phyloP scores from a whole-genome alignment of 2,888 invertebrate species.

The Apoderus coryli region DNA sequence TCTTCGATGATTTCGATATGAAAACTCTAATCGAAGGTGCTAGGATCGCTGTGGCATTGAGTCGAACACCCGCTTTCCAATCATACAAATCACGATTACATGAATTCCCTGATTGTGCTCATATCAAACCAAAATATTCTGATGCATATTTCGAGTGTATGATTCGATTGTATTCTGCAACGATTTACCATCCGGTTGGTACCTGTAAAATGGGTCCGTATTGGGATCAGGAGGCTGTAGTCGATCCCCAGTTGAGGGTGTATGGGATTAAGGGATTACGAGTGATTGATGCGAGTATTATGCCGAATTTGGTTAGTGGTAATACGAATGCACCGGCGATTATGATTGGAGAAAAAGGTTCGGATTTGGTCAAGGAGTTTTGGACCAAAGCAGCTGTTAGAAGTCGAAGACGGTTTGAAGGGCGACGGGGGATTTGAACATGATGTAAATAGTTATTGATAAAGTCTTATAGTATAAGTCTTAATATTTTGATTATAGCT shows the following conservation, averaged over 20 bases:
- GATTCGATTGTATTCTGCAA: constrained; percentile 68
- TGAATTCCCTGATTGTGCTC: constrained; percentile 64
- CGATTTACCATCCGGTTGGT: constrained; percentile 70
- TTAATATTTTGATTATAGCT: no score
- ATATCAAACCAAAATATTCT: constrained; percentile 34
- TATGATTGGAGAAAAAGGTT: constrained; percentile 82
- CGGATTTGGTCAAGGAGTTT: constrained; percentile 74
- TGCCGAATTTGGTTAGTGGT: constrained; percentile 74
- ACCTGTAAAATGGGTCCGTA: constrained; percentile 64
- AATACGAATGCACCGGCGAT: constrained; percentile 79
- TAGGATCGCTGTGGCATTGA: constrained; percentile 69
- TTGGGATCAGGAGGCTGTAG: constrained; percentile 72
- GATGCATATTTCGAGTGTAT: constrained; percentile 76
- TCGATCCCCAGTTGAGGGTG: constrained; percentile 63
- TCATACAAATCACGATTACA: constrained; percentile 58
- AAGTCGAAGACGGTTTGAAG: no score
- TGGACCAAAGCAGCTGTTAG: constrained; percentile 54
- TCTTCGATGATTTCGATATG: constrained; percentile 65
- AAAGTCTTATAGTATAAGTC: no score
- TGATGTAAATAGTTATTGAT: background rate
- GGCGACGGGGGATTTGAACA: no score
- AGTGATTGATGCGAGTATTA: constrained; percentile 74
- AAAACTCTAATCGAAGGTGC: constrained; percentile 72
- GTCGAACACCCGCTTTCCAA: constrained; percentile 62
- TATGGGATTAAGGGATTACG: constrained; percentile 66